phyloP scores from a whole-genome alignment of 1,140 invertebrate species.

The Panagrolaimus sp. region DNA sequence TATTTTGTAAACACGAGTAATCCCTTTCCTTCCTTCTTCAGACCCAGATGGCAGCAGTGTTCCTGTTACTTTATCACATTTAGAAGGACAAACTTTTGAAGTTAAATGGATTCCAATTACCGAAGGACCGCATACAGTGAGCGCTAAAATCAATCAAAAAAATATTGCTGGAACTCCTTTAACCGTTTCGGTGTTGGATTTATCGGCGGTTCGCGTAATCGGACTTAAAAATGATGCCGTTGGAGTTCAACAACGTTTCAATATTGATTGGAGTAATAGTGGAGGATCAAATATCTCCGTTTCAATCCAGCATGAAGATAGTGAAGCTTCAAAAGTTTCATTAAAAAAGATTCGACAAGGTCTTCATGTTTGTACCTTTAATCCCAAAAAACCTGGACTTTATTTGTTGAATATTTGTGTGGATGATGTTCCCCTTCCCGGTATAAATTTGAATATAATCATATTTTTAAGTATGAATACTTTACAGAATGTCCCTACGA shows the following conservation, averaged over 20 bases:
- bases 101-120: conserved; percentile 52
- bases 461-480: conserved; percentile 14
- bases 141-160: conserved; percentile 73
- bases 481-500: conserved; percentile 59
- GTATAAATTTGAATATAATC: conserved; percentile 31
- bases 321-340: conserved; percentile 35
- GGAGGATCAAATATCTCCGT: conserved; percentile 43
- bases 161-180: conserved; percentile 83
- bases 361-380: conserved; percentile 53
- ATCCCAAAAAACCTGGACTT: conserved; percentile 45
- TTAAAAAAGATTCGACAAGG: conserved; percentile 49
- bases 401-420: conserved; percentile 53
- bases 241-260: conserved; percentile 54
- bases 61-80: conserved; percentile 37
- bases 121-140: conserved; percentile 73
- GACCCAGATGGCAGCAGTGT: conserved; percentile 42
- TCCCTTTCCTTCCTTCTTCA: conserved; percentile 26
- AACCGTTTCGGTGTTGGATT: conserved; percentile 76
- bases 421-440: conserved; percentile 60
- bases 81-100: conserved; percentile 23
- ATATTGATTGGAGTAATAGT: conserved; percentile 54
- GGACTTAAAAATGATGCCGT: conserved; percentile 52
- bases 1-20: neutral
- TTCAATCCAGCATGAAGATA: conserved; percentile 29
- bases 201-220: conserved; percentile 63